Percentiles rank a stretch among this genome's conserved stretches.
Conservation (phyloP, 2,797 vertebrate species). For the Buphagus erythrorhynchus region DNA sequence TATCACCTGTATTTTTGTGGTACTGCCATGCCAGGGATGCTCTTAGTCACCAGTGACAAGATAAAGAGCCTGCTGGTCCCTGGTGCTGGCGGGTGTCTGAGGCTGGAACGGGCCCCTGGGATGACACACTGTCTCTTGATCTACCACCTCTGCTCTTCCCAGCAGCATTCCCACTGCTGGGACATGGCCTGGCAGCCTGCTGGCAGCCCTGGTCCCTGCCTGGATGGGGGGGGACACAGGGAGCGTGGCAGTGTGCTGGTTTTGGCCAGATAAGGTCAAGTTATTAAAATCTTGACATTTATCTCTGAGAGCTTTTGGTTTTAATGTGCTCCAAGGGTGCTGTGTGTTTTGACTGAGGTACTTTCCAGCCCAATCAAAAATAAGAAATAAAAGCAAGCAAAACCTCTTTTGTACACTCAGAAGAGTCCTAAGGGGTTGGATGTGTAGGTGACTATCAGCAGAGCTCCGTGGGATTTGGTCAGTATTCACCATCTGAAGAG, state of each 20-base stretch:
- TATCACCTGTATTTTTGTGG: slow-evolving; percentile 5
- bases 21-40: neutral
- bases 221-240: fast-evolving
- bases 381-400: neutral
- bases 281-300: neutral
- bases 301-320: fast-evolving
- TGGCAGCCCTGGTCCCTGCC: neutral
- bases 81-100: neutral
- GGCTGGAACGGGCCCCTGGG: neutral
- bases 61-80: neutral
- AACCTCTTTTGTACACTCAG: neutral
- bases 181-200: neutral
- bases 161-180: neutral
- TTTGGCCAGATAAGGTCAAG: neutral
- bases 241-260: neutral
- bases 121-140: neutral
- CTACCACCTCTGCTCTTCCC: fast-evolving
- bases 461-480: neutral
- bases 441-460: neutral
- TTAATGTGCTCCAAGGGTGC: fast-evolving
- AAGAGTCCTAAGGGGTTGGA: no score
- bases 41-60: slow-evolving; percentile 8
- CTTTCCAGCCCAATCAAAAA: neutral
- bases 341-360: neutral
- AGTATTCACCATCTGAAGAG: neutral